Percentiles rank a stretch among this genome's conserved stretches.
Evolutionary conservation across 2,797 vertebrate genomes (phyloP).

Genomic region (Odontamblyopus rebecca): DNA sequence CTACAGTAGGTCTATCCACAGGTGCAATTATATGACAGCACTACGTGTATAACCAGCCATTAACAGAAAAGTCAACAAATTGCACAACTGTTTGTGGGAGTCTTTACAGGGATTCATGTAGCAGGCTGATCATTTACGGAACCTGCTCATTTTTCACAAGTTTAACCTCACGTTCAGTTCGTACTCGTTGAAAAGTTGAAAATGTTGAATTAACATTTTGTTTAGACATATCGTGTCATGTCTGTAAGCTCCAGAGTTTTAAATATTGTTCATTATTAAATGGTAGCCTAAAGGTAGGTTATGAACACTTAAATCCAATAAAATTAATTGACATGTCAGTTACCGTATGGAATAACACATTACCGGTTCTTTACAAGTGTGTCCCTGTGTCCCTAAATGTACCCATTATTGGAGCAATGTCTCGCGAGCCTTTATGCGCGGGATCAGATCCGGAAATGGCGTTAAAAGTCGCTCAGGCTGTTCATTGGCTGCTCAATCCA

Average conservation of each 20-base stretch:
- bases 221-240: not conserved
- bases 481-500: slow-evolving; percentile 6
- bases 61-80: slow-evolving; percentile 45
- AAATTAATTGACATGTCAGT: not conserved
- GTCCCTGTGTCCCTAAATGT: not conserved
- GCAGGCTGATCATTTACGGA: not conserved
- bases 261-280: too few species aligned
- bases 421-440: slow-evolving; percentile 3
- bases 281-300: too few species aligned
- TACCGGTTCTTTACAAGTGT: not conserved
- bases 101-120: slow-evolving; percentile 48
- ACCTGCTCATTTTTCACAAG: not conserved
- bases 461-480: accelerated
- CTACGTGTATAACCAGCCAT: slow-evolving; percentile 50
- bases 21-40: slow-evolving; percentile 47
- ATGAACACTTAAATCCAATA: not conserved
- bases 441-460: slow-evolving; percentile 22
- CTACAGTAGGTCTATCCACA: slow-evolving; percentile 39
- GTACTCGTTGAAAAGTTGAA: not conserved
- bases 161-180: not conserved
- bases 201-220: not conserved
- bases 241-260: too few species aligned
- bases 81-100: slow-evolving; percentile 30
- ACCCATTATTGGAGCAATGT: not conserved
- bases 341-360: not conserved